Base-by-base conservation (phyloP, 2,113 vertebrate genomes). In the Carollia perspicillata region DNA sequence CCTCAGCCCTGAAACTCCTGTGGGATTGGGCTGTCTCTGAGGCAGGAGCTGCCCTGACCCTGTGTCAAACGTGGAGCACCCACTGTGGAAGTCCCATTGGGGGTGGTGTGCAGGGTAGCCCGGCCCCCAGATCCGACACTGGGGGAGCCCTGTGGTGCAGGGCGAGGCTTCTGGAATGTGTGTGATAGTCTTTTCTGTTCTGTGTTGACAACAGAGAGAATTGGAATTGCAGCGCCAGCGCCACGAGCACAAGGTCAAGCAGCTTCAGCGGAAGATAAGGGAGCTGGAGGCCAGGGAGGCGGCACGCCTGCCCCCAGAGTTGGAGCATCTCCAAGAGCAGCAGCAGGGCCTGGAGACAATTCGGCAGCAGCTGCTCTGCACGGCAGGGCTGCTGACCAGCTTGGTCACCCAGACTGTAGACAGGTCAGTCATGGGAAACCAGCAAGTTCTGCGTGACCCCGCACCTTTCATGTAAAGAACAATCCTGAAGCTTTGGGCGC, bases 221-320 rank as follows among this genome's bases (percentile, higher is more conserved):
- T 80, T 99, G 87, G 99, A 99, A 96, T 18, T 94, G 42, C 98
- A 99, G 75, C 98, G 98, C 66, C 98, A 99, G 93, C 98, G 98
- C 35, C 99, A 99, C 71, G 98, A 98, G 95, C 98, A 99, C 92
- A 99, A 98, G 60, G 98, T 99, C 92, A 98, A 98, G 97, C 99
- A 99, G 95, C 98, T 99, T 40, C 99, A 99, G 97, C 98, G 92
- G 85, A 98, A 97, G 0, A 94, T 99, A 63, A 71, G 98, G 17
- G 96, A 98, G 22, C 96, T 99, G 96, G 97, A 98, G 97, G 98
- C 92, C 95, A 98, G 42, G 98, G 99, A 97, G 97, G 92, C 23
- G 5, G 47, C 5, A 30, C 96, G 0, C 26, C 28, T 71, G 93
- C 96, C 35, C 40, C 1, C 23, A 3, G 79, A 84, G 17, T 49